These are phyloP conservation scores for Squalus acanthias DNA, from an alignment of 2,797 vertebrate species.

Conservation along the genomic window DNA sequence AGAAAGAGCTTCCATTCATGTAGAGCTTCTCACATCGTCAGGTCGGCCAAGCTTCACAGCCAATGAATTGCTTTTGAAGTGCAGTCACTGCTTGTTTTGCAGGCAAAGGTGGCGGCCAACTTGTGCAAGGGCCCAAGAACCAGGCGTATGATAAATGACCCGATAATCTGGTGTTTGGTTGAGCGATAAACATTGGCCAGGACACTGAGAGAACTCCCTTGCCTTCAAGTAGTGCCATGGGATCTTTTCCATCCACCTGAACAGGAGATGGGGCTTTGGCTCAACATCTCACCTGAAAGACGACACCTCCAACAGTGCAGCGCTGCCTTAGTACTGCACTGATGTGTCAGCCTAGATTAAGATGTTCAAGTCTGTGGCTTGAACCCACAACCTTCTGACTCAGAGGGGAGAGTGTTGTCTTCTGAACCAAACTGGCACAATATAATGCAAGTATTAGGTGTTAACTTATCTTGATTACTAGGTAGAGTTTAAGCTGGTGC, in stretches of 20 bases:
- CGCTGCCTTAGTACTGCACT: neutral
- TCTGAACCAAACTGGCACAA: neutral
- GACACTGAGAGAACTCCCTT: neutral
- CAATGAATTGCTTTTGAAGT: constrained; percentile 21
- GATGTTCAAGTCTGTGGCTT: neutral
- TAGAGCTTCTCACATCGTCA: neutral
- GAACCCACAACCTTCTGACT: neutral
- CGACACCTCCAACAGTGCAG: neutral
- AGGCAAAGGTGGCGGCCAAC: neutral
- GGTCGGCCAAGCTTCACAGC: neutral
- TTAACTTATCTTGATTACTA: neutral
- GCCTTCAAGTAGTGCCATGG: neutral
- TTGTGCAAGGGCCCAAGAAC: neutral
- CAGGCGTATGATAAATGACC: neutral
- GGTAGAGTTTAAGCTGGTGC: neutral
- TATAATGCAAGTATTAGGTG: neutral
- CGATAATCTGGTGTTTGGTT: constrained; percentile 11
- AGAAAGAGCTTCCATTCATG: constrained; percentile 25
- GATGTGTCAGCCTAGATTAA: too few relatives aligned
- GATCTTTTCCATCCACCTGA: constrained; percentile 6
- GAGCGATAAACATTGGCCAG: neutral
- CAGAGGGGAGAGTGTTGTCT: neutral
- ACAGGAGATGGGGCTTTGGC: neutral
- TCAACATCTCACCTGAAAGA: neutral
- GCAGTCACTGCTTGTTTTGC: constrained; percentile 16